Conservation (phyloP, 2,797 vertebrate species). For the Thripadectes ignobilis region DNA sequence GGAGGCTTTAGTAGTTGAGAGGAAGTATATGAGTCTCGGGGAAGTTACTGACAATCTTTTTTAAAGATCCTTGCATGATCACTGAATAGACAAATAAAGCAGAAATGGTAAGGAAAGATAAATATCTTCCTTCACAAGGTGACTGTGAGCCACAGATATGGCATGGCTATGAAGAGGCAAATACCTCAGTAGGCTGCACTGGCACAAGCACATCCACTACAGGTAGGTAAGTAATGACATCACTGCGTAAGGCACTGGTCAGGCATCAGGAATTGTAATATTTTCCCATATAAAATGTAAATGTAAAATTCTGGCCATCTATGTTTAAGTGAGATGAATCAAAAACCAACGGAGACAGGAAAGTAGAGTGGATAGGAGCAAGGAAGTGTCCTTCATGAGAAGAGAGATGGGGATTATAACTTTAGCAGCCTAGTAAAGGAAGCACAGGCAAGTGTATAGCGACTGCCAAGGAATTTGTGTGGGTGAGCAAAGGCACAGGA, state of each 20-base stretch:
- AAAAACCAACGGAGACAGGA: accelerated
- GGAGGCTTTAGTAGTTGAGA: neutral
- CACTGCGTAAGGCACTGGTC: neutral
- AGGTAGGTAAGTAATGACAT: neutral
- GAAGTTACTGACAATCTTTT: neutral
- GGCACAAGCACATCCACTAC: neutral
- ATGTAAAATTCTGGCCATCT: neutral
- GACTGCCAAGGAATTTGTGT: neutral
- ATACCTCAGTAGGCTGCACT: neutral
- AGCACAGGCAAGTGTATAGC: neutral
- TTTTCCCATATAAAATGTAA: neutral
- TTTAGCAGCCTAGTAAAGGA: neutral
- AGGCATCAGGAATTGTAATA: neutral
- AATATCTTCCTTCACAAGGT: neutral
- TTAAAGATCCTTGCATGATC: neutral
- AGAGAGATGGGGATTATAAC: neutral
- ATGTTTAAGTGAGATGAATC: neutral
- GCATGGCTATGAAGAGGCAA: neutral
- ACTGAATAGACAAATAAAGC: neutral
- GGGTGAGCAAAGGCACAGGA: neutral
- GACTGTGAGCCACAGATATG: neutral
- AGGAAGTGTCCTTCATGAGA: neutral
- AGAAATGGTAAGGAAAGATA: neutral
- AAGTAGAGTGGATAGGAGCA: neutral
- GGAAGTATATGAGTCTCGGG: neutral